Percentiles rank a stretch among this genome's conserved stretches.
Evolutionary conservation across 2,113 vertebrate species (phyloP).

Genomic region (Crotalus helleri): DNA sequence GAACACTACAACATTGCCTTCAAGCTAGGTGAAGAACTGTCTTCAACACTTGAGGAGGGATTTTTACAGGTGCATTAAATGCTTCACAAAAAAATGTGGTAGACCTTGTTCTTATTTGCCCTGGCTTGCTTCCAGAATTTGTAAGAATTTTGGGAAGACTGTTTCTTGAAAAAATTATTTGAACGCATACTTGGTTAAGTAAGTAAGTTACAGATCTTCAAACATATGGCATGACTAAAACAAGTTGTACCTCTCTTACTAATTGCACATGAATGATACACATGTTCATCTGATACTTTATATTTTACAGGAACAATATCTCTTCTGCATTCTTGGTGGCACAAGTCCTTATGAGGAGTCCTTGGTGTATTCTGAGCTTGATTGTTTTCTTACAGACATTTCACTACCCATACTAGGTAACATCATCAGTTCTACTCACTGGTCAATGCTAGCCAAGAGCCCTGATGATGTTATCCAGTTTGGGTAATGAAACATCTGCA

Average conservation of each 20-base stretch:
- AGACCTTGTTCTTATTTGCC: background rate
- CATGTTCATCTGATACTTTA: background rate
- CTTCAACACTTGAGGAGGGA: background rate
- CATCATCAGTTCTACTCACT: background rate
- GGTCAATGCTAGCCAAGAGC: background rate
- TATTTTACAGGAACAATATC: background rate
- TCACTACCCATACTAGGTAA: background rate
- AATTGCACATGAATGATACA: background rate
- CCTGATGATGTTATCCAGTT: background rate
- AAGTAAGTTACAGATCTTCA: background rate
- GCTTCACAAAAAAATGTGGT: background rate
- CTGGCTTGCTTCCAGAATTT: background rate
- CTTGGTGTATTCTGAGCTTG: background rate
- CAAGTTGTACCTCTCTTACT: background rate
- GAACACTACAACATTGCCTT: background rate
- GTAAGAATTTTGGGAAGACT: background rate
- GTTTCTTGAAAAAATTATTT: background rate
- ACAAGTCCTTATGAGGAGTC: background rate
- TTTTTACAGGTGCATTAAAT: background rate
- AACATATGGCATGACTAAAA: background rate
- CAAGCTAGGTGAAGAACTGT: background rate
- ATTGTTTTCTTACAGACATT: background rate
- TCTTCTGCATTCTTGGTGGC: background rate
- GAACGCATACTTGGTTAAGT: background rate
- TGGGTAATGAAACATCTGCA: background rate